Conservation (phyloP, 2,113 vertebrate genomes). For the Microcebus tavaratra region DNA sequence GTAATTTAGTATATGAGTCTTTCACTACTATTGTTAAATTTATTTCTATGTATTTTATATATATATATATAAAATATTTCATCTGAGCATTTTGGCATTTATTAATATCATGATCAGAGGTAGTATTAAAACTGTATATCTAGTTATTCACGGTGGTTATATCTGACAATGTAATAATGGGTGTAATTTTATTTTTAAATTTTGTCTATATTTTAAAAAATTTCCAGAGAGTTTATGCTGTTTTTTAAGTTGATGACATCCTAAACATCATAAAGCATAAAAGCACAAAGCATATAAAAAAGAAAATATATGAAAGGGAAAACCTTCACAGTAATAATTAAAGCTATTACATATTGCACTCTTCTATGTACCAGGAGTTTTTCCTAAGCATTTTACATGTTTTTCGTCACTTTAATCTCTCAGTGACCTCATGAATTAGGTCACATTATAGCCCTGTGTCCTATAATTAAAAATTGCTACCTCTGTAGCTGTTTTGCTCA, state of each 20-base stretch:
- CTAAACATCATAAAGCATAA: neutral
- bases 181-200: neutral
- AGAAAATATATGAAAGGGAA: neutral
- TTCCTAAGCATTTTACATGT: neutral
- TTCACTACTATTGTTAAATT: neutral
- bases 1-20: neutral
- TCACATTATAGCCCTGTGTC: neutral
- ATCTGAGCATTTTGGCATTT: neutral
- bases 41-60: neutral
- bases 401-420: neutral
- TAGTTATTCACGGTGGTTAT: neutral
- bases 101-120: neutral
- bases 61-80: neutral
- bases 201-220: neutral
- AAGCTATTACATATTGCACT: neutral
- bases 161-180: neutral
- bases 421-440: neutral
- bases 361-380: neutral
- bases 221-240: neutral
- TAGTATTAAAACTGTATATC: neutral
- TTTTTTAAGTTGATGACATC: neutral
- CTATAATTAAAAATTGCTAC: slow-evolving; percentile 30
- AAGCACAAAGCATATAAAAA: neutral
- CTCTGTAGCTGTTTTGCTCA: slow-evolving; percentile 19
- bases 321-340: neutral